phyloP scores from a whole-genome alignment of 2,797 vertebrate species.

The Rachycentron canadum region DNA sequence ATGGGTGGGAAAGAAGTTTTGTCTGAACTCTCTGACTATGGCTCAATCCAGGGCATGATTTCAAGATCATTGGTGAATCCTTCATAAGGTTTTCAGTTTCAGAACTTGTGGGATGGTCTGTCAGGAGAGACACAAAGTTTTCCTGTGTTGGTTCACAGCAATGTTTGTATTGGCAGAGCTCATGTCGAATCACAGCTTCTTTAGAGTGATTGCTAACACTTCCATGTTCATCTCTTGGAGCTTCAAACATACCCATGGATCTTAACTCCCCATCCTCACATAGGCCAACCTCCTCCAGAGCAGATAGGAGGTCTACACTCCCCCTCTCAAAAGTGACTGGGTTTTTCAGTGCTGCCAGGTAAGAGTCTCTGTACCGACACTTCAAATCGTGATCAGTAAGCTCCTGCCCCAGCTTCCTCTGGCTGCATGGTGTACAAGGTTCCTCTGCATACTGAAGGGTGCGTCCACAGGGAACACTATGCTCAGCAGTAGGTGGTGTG shows the following conservation, averaged over 20 bases:
- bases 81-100: slow-evolving; percentile 59
- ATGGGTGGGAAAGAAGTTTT: slow-evolving; percentile 73
- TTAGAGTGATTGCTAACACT: slow-evolving; percentile 63
- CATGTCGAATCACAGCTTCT: slow-evolving; percentile 40
- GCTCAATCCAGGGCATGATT: slow-evolving; percentile 67
- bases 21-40: slow-evolving; percentile 70
- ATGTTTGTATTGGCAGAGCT: slow-evolving; percentile 49
- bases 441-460: slow-evolving; percentile 71
- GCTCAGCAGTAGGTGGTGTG: slow-evolving; percentile 67
- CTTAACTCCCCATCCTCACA: slow-evolving; percentile 68
- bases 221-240: slow-evolving; percentile 42
- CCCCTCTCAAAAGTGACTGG: slow-evolving; percentile 83
- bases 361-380: slow-evolving; percentile 87
- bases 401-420: slow-evolving; percentile 76
- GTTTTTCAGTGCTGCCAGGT: slow-evolving; percentile 86
- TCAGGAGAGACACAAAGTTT: slow-evolving; percentile 34
- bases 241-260: slow-evolving; percentile 44
- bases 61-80: slow-evolving; percentile 62
- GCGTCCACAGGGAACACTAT: slow-evolving; percentile 50
- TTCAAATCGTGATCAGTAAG: slow-evolving; percentile 73
- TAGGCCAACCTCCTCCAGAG: slow-evolving; percentile 81
- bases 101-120: slow-evolving; percentile 37
- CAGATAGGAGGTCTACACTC: slow-evolving; percentile 75
- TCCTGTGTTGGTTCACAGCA: slow-evolving; percentile 39
- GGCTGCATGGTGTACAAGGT: slow-evolving; percentile 75